Base-by-base conservation (phyloP, 2,113 vertebrate species). In the Chinchilla lanigera region DNA sequence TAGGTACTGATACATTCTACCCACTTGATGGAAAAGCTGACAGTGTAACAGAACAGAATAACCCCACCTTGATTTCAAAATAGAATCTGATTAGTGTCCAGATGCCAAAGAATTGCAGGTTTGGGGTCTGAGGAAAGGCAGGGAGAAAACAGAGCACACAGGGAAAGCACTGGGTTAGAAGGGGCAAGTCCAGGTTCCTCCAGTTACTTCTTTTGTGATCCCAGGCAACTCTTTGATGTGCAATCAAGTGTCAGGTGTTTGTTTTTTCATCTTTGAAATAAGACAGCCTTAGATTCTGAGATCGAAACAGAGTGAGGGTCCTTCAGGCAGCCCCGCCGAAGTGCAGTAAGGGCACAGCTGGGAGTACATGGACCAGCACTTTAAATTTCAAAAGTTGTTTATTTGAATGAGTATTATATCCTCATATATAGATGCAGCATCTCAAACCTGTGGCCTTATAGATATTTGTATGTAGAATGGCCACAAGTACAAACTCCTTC, bases 11-110 rank as follows among this genome's bases (percentile, higher is more conserved):
- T 93, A 58, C 1, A 14, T 86, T 97, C 93, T 89, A 41, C 26
- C 82, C 50, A 86, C 85, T 94, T 75, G 69, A 54, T 75, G 83
- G 89, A 95, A 80, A 82, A 84, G 3, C 85, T 47, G 35, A 38
- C 0, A 0, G 14, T 35, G 13, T 63, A 80, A 80, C 73, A 71
- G 33, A 96, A 75, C n/a, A 14, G 58, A 54, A 44, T 89, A 67
- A 90, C 50, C 50, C 93, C 56, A 41, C 60, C 86, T 96, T 65
- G 50, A 67, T 91, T 91, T 90, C 47, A 61, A 96, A 90, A 86
- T 47, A 56, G 93, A 90, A 84, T 30, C 88, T 90, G 60, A 78
- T 77, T 95, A 80, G 90, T 44, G 47, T 86, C 58, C 52, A 58
- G 58, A 47, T 84, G 80, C 63, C 41, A 87, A 2, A 3, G 52